Evolutionary conservation across 2,888 invertebrate genomes (phyloP), one percentile per base, ranked within the genome.

Genomic region (Trypoxylon attenuatum): DNA sequence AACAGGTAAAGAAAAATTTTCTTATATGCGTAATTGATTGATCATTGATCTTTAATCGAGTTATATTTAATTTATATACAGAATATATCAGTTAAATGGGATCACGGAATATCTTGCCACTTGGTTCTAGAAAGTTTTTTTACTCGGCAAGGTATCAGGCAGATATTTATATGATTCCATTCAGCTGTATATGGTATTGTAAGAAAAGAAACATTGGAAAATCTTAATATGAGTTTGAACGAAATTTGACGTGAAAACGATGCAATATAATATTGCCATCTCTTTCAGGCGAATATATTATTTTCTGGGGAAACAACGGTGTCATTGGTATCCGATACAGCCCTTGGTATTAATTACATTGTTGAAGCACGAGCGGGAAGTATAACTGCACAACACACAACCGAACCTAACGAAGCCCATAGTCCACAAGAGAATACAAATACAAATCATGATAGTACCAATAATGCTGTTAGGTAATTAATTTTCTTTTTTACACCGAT

Each of bases 331-430:
- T 91, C 92, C 81, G 92, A 93, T 81, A 91, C 92, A 25, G 91
- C 91, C 41, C 91, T 92, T 77, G 93, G 93, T 78, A 93, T 94
- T 73, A 94, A 94, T 85, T 94, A 94, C 82, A 91, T 94, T 69
- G 94, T 94, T 21, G 93, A 94, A 16, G 92, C 93, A 49, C 93
- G 92, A 16, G 77, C 77, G 60, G 63, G 72, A 15, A 50, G 65
- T 15, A 38, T 46, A 22, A 10, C 38, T 21, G 15, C 57, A 23
- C 52, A 23, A 16, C 58, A 62, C 10, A 64, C 62, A 21, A 51
- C 52, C 13, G 76, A 81, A 21, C 49, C 62, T 21, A 55, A 23
- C 27, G 75, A 75, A 39, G 39, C 33, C 23, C 53, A 47, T 15
- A 18, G 52, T 27, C 43, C 73, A 22, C 77, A 63, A 2, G 77